phyloP scores from a whole-genome alignment of 2,113 vertebrate genomes.

The Jacana jacana region DNA sequence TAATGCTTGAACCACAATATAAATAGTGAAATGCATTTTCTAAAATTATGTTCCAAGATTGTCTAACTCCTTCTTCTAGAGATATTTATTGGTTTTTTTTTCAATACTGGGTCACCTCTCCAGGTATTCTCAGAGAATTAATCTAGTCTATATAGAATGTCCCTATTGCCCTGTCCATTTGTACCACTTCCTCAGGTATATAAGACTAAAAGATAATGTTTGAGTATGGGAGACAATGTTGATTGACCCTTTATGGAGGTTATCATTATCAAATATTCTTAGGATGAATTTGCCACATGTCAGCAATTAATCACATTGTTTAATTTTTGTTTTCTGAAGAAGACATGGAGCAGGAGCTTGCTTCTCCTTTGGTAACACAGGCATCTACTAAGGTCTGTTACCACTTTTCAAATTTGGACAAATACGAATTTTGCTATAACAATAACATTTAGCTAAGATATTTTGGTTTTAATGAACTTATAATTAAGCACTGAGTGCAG shows the following conservation, averaged over 20 bases:
- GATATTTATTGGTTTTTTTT: not conserved
- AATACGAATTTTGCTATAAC: not conserved
- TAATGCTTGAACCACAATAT: not conserved
- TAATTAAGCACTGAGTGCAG: not conserved
- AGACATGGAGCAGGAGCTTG: not conserved
- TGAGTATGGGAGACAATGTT: not conserved
- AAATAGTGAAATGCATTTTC: not conserved
- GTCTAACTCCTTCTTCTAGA: not conserved
- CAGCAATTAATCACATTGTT: not conserved
- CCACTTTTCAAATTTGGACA: not conserved
- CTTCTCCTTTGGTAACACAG: not conserved
- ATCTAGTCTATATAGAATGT: not conserved
- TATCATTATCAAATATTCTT: not conserved
- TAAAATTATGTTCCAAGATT: not conserved
- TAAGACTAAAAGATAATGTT: not conserved
- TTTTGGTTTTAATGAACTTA: not conserved
- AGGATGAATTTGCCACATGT: not conserved
- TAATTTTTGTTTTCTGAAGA: not conserved
- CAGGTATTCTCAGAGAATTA: not conserved
- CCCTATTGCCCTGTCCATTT: not conserved
- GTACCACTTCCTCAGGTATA: not conserved
- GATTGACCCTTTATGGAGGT: not conserved
- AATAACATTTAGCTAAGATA: not conserved
- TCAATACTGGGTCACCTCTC: not conserved
- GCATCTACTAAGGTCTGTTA: not conserved